Evolutionary conservation across 2,888 invertebrate genomes (phyloP).

Genomic region (Drosophila setosimentum): DNA sequence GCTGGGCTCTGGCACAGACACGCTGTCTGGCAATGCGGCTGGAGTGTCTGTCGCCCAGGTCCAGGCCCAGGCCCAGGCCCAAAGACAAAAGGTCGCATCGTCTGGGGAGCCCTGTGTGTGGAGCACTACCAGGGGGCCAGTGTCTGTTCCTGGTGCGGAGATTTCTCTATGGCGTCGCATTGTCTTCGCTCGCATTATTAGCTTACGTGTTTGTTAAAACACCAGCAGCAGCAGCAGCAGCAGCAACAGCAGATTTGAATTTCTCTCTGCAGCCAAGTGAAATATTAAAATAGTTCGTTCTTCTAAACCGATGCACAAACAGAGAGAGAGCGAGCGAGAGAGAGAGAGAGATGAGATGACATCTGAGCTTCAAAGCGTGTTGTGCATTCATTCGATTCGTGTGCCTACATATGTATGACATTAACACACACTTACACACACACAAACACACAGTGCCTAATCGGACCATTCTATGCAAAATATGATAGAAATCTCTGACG

Average conservation of each 20-base stretch:
- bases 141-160: not conserved
- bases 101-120: constrained; percentile 60
- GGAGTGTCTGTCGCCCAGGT: constrained; percentile 39
- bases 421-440: constrained; percentile 10
- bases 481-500: constrained; percentile 75
- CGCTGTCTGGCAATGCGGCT: constrained; percentile 72
- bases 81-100: constrained; percentile 37
- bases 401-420: constrained; percentile 63
- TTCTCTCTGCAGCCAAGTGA: constrained; percentile 46
- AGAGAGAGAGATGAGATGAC: constrained; percentile 32
- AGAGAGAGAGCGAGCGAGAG: too few relatives aligned
- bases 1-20: constrained; percentile 52
- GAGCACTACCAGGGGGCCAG: constrained; percentile 16
- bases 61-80: constrained; percentile 34
- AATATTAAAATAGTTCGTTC: constrained; percentile 73
- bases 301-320: not conserved
- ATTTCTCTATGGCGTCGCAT: constrained; percentile 59
- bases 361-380: constrained; percentile 28
- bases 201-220: constrained; percentile 74
- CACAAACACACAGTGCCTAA: constrained; percentile 27
- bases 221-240: constrained; percentile 41
- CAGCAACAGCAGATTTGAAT: constrained; percentile 61
- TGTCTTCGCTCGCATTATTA: constrained; percentile 75
- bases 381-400: constrained; percentile 39
- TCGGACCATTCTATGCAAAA: constrained; percentile 76